Evolutionary conservation across 1,140 invertebrate species (phyloP).

Genomic region (Drosophila ambigua): DNA sequence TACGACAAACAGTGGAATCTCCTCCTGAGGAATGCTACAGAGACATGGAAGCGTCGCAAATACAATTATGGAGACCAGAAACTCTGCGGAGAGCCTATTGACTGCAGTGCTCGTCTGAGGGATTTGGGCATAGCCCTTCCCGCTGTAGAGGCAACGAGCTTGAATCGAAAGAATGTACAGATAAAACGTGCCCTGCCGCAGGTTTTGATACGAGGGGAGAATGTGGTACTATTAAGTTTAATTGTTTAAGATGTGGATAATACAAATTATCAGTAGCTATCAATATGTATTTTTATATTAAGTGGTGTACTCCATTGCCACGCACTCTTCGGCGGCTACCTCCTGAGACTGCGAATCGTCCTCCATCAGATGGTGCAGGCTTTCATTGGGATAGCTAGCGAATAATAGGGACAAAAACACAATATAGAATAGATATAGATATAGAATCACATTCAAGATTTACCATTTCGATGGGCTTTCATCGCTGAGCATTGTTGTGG

Average conservation of each 20-base stretch:
- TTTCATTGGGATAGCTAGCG: constrained; percentile 90
- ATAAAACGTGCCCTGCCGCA: constrained; percentile 91
- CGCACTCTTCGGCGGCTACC: constrained; percentile 88
- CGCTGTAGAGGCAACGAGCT: constrained; percentile 84
- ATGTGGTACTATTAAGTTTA: constrained; percentile 86
- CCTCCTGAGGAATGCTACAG: constrained; percentile 93
- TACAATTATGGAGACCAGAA: constrained; percentile 70
- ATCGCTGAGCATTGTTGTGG: constrained; percentile 96
- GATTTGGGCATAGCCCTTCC: constrained; percentile 83
- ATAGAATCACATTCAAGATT: not conserved
- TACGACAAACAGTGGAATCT: constrained; percentile 99
- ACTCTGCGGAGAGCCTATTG: constrained; percentile 34
- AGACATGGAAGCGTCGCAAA: constrained; percentile 90
- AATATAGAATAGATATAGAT: too few relatives aligned
- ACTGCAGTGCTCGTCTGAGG: constrained; percentile 49
- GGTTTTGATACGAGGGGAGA: constrained; percentile 93
- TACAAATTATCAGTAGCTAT: constrained; percentile 16
- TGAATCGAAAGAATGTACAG: constrained; percentile 87
- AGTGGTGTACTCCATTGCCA: constrained; percentile 86
- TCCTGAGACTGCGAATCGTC: constrained; percentile 88
- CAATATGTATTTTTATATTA: constrained; percentile 36
- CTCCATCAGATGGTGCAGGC: constrained; percentile 86
- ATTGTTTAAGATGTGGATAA: constrained; percentile 18
- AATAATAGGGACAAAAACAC: not conserved
- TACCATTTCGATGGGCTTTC: constrained; percentile 85